These are phyloP conservation scores for Dicyrtomina minuta DNA, from an alignment of 2,888 invertebrate genomes.

Conservation along the genomic window DNA sequence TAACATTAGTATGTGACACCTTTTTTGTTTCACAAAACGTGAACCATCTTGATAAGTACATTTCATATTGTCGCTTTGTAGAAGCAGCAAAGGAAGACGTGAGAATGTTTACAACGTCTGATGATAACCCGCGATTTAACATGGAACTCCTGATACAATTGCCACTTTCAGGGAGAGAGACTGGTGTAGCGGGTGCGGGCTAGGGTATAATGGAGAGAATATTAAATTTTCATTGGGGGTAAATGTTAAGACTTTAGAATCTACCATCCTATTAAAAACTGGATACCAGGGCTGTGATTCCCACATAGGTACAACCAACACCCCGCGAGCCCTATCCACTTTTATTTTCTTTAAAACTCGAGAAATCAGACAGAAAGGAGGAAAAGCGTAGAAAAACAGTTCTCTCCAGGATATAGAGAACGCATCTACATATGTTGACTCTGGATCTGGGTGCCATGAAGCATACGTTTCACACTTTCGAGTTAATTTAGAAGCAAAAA, in stretches of 20 bases:
- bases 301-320: slow-evolving; percentile 13
- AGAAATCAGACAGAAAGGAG: slow-evolving; percentile 9
- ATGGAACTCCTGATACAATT: slow-evolving; percentile 9
- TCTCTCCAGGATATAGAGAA: not conserved
- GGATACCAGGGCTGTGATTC: slow-evolving; percentile 23
- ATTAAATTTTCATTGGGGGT: not conserved
- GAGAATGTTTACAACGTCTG: not conserved
- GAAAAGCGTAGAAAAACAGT: slow-evolving; percentile 12
- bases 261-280: not conserved
- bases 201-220: not conserved
- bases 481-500: not conserved
- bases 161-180: slow-evolving; percentile 9
- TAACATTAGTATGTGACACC: not conserved
- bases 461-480: not conserved
- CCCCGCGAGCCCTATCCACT: slow-evolving; percentile 2
- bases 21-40: slow-evolving; percentile 11
- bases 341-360: slow-evolving; percentile 15
- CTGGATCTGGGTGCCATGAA: slow-evolving; percentile 14
- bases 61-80: slow-evolving; percentile 20
- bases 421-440: slow-evolving; percentile 5
- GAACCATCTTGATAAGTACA: slow-evolving; percentile 20
- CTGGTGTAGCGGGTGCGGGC: too few species aligned
- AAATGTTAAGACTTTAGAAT: not conserved
- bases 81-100: not conserved
- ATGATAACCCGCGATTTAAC: not conserved